These are phyloP conservation scores for Zaprionus nigranus DNA, from an alignment of 1,140 invertebrate species.

Conservation along the genomic window DNA sequence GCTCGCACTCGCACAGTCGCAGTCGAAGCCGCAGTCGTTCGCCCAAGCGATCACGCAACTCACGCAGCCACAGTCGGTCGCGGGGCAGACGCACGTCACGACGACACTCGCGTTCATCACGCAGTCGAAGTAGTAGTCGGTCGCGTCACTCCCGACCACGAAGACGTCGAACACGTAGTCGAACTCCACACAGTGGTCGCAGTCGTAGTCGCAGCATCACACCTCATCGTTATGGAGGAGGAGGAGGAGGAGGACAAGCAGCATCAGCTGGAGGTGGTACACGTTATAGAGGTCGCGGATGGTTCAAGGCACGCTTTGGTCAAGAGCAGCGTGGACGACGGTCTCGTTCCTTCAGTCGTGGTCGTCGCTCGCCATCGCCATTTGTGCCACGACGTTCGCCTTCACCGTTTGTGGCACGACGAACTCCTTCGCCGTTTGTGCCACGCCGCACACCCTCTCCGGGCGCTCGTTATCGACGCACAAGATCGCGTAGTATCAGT, in stretches of 20 bases:
- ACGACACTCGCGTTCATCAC: constrained; percentile 8
- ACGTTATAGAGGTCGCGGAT: constrained; percentile 28
- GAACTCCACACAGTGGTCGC: constrained; percentile 40
- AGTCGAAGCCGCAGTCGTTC: constrained; percentile 65
- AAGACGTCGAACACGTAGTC: constrained; percentile 32
- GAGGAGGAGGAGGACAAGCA: not conserved
- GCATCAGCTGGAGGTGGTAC: constrained; percentile 8
- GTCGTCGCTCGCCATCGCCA: constrained; percentile 57
- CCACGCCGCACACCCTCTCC: constrained; percentile 58
- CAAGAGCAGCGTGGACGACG: constrained; percentile 36
- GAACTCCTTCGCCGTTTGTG: constrained; percentile 58
- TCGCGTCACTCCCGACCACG: constrained; percentile 27
- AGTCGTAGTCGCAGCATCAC: constrained; percentile 78
- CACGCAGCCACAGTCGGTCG: constrained; percentile 24
- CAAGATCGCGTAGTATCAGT: constrained; percentile 62
- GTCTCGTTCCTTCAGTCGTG: constrained; percentile 54
- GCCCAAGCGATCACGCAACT: constrained; percentile 11
- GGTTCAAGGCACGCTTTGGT: constrained; percentile 31
- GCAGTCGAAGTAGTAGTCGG: constrained; percentile 30
- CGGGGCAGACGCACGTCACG: constrained; percentile 68
- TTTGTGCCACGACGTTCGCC: constrained; percentile 50
- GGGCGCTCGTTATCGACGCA: constrained; percentile 44
- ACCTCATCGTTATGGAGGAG: constrained; percentile 54
- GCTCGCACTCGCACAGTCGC: constrained; percentile 83
- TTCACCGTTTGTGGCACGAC: constrained; percentile 39